Percentiles rank a stretch among this genome's conserved stretches.
phyloP scores from a whole-genome alignment of 2,113 vertebrate species.

The Saguinus imperator region DNA sequence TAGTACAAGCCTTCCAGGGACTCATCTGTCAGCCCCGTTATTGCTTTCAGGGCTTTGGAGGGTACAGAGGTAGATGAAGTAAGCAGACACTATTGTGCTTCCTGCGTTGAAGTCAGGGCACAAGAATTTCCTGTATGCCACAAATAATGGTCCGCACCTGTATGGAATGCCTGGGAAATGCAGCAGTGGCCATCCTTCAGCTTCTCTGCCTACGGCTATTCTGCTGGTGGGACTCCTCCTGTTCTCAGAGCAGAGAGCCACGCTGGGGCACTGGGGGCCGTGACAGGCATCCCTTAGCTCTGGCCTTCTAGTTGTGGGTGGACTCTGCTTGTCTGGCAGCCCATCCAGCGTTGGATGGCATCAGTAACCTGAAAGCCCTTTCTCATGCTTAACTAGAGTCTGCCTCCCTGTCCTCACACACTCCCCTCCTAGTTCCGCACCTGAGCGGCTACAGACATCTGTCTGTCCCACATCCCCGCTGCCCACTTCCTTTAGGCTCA shows the following conservation, averaged over 20 bases:
- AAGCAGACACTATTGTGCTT: neutral
- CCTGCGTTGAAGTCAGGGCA: constrained; percentile 26
- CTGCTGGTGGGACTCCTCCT: neutral
- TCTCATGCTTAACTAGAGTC: neutral
- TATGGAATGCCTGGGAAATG: neutral
- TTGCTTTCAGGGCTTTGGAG: neutral
- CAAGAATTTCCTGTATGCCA: constrained; percentile 51
- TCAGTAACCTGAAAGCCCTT: neutral
- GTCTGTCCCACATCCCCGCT: neutral
- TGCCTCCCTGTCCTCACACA: neutral
- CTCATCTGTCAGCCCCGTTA: neutral
- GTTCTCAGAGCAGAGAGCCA: neutral
- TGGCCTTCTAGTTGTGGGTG: neutral
- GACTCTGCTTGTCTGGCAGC: neutral
- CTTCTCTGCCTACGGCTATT: constrained; percentile 13
- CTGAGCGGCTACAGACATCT: neutral
- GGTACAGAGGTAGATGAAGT: neutral
- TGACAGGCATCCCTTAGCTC: neutral
- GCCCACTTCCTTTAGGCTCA: neutral
- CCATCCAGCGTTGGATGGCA: rapidly evolving
- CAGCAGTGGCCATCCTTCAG: neutral
- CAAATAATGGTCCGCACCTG: constrained; percentile 1
- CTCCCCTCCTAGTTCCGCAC: neutral
- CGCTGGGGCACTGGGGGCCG: rapidly evolving
- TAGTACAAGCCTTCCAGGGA: neutral